These are phyloP conservation scores for Micropoecilia bifurca DNA, from an alignment of 2,797 vertebrate genomes.

Conservation along the genomic window DNA sequence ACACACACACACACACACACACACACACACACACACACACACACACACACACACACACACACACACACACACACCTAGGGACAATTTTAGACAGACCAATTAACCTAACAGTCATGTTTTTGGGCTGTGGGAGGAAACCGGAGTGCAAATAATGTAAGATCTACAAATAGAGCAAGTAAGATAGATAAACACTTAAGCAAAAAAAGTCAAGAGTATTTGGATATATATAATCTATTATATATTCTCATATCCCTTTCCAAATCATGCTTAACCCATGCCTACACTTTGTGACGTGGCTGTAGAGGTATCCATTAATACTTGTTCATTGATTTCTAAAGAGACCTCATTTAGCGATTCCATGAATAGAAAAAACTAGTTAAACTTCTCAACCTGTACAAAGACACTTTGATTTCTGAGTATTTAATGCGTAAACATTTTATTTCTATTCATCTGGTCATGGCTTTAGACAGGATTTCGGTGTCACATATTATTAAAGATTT, in stretches of 20 bases:
- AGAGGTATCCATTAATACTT: not conserved
- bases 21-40: too few species aligned
- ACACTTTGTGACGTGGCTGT: not conserved
- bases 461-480: not conserved
- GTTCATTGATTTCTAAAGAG: not conserved
- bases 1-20: too few species aligned
- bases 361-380: not conserved
- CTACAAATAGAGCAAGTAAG: not conserved
- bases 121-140: too few species aligned
- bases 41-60: too few species aligned
- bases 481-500: not conserved
- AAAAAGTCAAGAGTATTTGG: not conserved
- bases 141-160: too few species aligned
- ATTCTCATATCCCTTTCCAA: not conserved
- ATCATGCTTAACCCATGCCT: not conserved
- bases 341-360: not conserved
- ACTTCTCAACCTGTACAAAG: not conserved
- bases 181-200: not conserved
- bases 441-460: not conserved
- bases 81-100: too few species aligned
- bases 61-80: too few species aligned
- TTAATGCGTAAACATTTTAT: not conserved
- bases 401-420: not conserved
- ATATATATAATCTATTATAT: not conserved
- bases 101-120: too few species aligned